phyloP scores from a whole-genome alignment of 2,888 invertebrate species.

The Acronicta aceris region DNA sequence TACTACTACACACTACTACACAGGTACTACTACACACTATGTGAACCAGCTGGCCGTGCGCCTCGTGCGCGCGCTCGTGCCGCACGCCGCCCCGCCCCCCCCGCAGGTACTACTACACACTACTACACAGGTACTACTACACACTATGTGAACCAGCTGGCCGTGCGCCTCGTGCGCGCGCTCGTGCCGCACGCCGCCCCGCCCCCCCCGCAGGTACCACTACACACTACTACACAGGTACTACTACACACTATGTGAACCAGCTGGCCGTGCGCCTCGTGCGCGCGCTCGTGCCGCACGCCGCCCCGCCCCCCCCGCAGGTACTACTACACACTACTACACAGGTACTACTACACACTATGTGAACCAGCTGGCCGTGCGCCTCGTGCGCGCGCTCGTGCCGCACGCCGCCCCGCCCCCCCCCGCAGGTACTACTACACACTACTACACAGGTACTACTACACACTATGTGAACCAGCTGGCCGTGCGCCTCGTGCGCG shows the following conservation, averaged over 20 bases:
- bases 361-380: too few species aligned
- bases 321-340: constrained; percentile 70
- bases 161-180: constrained; percentile 91
- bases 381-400: too few species aligned
- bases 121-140: constrained; percentile 31
- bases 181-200: constrained; percentile 95
- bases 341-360: constrained; percentile 26
- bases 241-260: constrained; percentile 91
- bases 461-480: too few species aligned
- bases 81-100: constrained; percentile 91
- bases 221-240: too few species aligned
- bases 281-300: constrained; percentile 92
- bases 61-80: constrained; percentile 94
- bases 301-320: constrained; percentile 91
- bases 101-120: constrained; percentile 70
- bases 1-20: too few species aligned
- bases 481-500: too few species aligned
- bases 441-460: too few species aligned
- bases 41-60: constrained; percentile 96
- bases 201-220: too few species aligned
- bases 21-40: constrained; percentile 89
- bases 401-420: too few species aligned
- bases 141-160: constrained; percentile 46
- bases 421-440: neutral
- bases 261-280: constrained; percentile 95